These are phyloP conservation scores for Exaiptasia diaphana DNA, from an alignment of 64 coral and sea anemone species.

Conservation along the genomic window DNA sequence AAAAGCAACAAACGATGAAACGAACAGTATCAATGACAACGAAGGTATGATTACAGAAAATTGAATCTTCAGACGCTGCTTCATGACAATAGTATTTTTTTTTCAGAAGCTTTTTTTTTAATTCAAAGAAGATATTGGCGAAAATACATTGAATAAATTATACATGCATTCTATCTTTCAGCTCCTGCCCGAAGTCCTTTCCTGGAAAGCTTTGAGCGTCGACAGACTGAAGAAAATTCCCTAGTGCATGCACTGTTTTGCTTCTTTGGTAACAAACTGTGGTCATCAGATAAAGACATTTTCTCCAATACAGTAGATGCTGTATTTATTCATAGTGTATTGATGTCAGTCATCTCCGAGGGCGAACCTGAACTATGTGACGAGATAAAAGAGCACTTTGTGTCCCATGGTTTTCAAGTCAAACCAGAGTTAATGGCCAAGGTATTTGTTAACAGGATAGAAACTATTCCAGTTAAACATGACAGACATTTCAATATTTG, in stretches of 20 bases:
- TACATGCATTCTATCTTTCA: too few species aligned
- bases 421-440: constrained; percentile 69
- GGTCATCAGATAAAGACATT: constrained; percentile 42
- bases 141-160: too few species aligned
- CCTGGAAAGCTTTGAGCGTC: constrained; percentile 78
- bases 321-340: constrained; percentile 80
- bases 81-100: background rate
- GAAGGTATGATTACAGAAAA: background rate
- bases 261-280: constrained; percentile 72
- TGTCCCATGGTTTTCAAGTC: constrained; percentile 66
- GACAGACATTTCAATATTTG: background rate
- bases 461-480: background rate
- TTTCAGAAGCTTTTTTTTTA: too few species aligned
- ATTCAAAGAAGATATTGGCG: too few species aligned
- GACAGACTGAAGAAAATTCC: constrained; percentile 83
- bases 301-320: constrained; percentile 64
- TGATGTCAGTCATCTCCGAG: constrained; percentile 57
- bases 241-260: constrained; percentile 69
- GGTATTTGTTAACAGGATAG: too few species aligned
- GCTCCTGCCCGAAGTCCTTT: constrained; percentile 43
- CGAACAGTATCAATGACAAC: background rate
- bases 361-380: constrained; percentile 56
- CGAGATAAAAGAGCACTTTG: constrained; percentile 76
- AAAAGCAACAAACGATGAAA: background rate
- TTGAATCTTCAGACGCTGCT: background rate